Evolutionary conservation across 1,140 invertebrate genomes (phyloP), one percentile per base, ranked within the genome.

Genomic region (Sminthurinus signatus): DNA sequence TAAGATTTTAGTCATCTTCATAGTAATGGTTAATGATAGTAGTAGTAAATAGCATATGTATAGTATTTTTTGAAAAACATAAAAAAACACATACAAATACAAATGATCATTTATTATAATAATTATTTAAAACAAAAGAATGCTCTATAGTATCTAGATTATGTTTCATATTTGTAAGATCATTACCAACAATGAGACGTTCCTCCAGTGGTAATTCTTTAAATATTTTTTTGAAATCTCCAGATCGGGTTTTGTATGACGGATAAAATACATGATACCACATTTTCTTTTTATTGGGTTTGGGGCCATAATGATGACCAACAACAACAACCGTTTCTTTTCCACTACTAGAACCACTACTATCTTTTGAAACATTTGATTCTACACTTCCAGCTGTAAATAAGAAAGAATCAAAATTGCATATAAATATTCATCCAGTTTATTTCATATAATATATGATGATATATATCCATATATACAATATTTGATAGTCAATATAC

Each of bases 151-250:
- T n/a, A n/a, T n/a, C n/a, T n/a, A n/a, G n/a, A n/a, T n/a, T n/a
- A n/a, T n/a, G n/a, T n/a, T n/a, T n/a, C n/a, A n/a, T n/a, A n/a
- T n/a, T n/a, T n/a, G n/a, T n/a, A n/a, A n/a, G n/a, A n/a, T n/a
- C n/a, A n/a, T 84, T 76, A 94, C 92, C 93, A 73, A 95, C 91
- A 76, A 97, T 86, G 63, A 97, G 82, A 72, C 92, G 81, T 77
- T 97, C 93, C 74, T 93, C 89, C 72, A 86, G 82, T 23, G 93
- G 91, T 54, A 96, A 82, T 62, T 93, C 89, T 78, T 93, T 93
- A 76, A 96, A 96, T 68, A 93, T 84, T 75, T 87, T 83, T 74
- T 90, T 93, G 75, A 96, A 96, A 77, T 96, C 91, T 71, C 92
- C 89, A 39, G 87, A 91, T 67, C 89, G 82, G 51, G 89, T 92